Evolutionary conservation across 2,113 vertebrate species (phyloP).

Genomic region (Morone chrysops): DNA sequence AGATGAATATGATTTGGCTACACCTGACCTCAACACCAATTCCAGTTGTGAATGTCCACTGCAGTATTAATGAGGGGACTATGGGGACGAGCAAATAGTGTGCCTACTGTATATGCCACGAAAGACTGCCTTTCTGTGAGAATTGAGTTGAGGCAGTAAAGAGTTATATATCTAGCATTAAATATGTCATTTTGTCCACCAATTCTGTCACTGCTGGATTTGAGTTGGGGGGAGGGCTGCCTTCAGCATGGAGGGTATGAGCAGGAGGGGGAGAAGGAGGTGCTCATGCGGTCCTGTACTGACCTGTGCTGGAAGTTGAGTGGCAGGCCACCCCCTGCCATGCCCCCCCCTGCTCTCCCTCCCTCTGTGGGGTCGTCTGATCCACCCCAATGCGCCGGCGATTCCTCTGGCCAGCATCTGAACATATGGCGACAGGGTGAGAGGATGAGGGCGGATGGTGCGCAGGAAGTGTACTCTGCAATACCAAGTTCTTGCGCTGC

Average conservation of each 20-base stretch:
- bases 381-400: conserved; percentile 84
- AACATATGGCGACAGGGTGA: conserved; percentile 87
- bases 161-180: conserved; percentile 45
- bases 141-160: conserved; percentile 21
- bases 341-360: conserved; percentile 87
- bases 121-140: conserved; percentile 44
- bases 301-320: conserved; percentile 89
- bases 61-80: conserved; percentile 52
- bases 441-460: conserved; percentile 82
- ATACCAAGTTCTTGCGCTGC: conserved; percentile 73
- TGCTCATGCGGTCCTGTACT: conserved; percentile 85
- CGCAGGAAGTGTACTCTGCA: conserved; percentile 73
- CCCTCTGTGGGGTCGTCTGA: conserved; percentile 85
- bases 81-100: conserved; percentile 36
- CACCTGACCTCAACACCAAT: conserved; percentile 78
- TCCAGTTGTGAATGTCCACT: conserved; percentile 70
- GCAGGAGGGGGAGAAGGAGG: conserved; percentile 79
- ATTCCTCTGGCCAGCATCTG: conserved; percentile 88
- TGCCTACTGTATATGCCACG: conserved; percentile 11
- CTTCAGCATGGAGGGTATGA: conserved; percentile 80
- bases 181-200: conserved; percentile 58
- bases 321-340: conserved; percentile 86
- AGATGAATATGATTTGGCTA: conserved; percentile 70
- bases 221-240: conserved; percentile 78
- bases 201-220: conserved; percentile 76